Evolutionary conservation across 2,888 invertebrate species (phyloP).

Genomic region (Drosophila robusta): DNA sequence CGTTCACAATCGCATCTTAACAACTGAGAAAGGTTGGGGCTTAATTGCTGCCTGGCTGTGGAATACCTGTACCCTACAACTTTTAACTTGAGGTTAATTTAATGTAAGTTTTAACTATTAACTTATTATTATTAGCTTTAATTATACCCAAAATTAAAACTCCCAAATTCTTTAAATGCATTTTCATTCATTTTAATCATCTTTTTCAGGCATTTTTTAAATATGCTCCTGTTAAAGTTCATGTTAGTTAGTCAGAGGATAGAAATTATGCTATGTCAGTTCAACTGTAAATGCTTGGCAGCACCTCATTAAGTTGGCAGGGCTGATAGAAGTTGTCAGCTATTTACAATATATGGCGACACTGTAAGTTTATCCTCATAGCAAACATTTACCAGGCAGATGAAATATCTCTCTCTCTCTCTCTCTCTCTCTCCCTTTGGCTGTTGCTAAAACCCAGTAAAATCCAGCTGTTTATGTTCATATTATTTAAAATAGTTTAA

Average conservation of each 20-base stretch:
- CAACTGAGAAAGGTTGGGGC: conserved; percentile 5
- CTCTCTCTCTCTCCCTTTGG: background rate
- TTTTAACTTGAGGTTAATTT: background rate
- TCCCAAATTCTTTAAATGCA: no score
- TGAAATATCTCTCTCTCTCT: background rate
- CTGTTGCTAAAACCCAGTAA: no score
- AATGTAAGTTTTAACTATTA: background rate
- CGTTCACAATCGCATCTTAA: conserved; percentile 25
- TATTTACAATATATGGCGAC: no score
- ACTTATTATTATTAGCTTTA: no score
- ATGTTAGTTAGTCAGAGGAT: background rate
- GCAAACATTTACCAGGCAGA: background rate
- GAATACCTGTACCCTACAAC: conserved; percentile 1
- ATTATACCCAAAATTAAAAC: no score
- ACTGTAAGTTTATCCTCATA: background rate
- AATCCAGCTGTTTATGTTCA: no score
- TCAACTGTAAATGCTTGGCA: no score
- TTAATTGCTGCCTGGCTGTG: background rate
- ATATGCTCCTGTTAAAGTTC: background rate
- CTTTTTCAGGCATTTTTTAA: background rate
- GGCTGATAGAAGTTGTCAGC: no score
- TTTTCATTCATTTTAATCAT: background rate
- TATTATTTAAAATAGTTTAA: no score
- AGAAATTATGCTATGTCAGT: no score
- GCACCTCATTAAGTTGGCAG: no score